phyloP scores from a whole-genome alignment of 2,888 invertebrate species.

The Criorhina ranunculi region DNA sequence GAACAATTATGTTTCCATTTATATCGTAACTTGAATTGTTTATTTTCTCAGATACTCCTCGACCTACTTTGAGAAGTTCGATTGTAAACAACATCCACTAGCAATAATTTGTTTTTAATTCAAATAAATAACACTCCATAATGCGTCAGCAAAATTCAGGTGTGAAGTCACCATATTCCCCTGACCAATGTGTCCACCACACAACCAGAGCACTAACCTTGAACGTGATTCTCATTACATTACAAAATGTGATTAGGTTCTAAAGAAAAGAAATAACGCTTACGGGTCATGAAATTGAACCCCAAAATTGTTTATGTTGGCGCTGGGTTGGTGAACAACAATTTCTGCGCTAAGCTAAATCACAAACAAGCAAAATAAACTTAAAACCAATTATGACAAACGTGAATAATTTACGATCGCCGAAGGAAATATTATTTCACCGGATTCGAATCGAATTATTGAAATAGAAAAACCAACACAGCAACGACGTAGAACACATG shows the following conservation, averaged over 20 bases:
- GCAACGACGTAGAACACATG: background rate
- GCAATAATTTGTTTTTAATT: constrained; percentile 29
- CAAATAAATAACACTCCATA: constrained; percentile 10
- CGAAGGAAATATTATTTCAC: constrained; percentile 18
- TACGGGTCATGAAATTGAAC: constrained; percentile 10
- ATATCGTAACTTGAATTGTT: constrained; percentile 12
- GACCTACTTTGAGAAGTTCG: constrained; percentile 37
- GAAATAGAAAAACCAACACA: background rate
- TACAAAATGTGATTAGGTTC: constrained; percentile 27
- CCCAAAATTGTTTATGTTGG: background rate
- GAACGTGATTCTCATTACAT: constrained; percentile 64
- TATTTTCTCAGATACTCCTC: constrained; percentile 7
- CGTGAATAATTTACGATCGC: constrained; percentile 1
- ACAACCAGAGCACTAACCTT: constrained; percentile 37
- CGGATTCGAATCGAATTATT: constrained; percentile 15
- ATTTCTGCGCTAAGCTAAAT: constrained; percentile 4
- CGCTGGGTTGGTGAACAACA: background rate
- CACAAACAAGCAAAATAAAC: constrained; percentile 27
- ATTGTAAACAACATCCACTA: constrained; percentile 45
- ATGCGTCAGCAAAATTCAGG: constrained; percentile 42
- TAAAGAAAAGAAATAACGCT: background rate
- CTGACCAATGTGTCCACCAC: constrained; percentile 26
- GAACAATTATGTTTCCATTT: constrained; percentile 8
- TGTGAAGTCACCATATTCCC: constrained; percentile 16
- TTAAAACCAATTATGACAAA: constrained; percentile 12